A percentile compares a stretch with the other conserved stretches of the same genome.
These are phyloP conservation scores for Telmatherina bonti DNA, from an alignment of 2,797 vertebrate species.

Conservation along the genomic window DNA sequence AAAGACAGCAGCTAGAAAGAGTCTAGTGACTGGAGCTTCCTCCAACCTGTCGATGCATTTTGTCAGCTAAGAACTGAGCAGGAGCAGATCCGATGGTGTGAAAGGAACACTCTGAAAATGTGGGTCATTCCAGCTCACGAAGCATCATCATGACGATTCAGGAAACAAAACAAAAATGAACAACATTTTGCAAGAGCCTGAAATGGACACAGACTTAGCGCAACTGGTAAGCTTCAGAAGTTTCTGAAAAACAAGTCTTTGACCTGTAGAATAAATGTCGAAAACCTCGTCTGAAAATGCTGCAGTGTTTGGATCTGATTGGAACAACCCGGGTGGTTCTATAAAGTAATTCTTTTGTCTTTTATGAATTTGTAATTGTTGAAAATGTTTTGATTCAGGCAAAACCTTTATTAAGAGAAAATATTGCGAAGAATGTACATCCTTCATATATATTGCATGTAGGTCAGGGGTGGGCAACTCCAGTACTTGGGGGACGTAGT, in stretches of 20 bases:
- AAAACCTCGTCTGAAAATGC: slow-evolving; percentile 36
- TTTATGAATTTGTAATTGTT: too few relatives aligned
- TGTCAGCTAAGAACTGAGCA: slow-evolving; percentile 27
- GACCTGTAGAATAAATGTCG: slow-evolving; percentile 57
- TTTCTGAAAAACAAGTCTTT: slow-evolving; percentile 57
- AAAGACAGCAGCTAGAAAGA: slow-evolving; percentile 18
- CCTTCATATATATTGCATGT: too few relatives aligned
- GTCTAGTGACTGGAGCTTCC: slow-evolving; percentile 36
- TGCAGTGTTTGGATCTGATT: slow-evolving; percentile 56
- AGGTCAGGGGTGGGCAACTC: too few relatives aligned
- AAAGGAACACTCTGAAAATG: slow-evolving; percentile 58
- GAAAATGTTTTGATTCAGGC: too few relatives aligned
- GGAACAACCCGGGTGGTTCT: too few relatives aligned
- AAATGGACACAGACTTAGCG: slow-evolving; percentile 74
- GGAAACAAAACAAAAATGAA: slow-evolving; percentile 72
- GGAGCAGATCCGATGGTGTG: slow-evolving; percentile 53
- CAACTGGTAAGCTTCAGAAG: slow-evolving; percentile 60
- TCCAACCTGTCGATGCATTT: slow-evolving; percentile 40
- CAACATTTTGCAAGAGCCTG: slow-evolving; percentile 69
- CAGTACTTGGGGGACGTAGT: too few relatives aligned
- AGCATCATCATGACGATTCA: slow-evolving; percentile 57
- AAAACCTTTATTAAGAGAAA: too few relatives aligned
- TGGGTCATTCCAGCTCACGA: slow-evolving; percentile 63
- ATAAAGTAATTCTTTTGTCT: too few relatives aligned
- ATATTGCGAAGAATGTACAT: too few relatives aligned